Conservation (phyloP, 2,888 invertebrate genomes). For the Acanthosepion esculentum region DNA sequence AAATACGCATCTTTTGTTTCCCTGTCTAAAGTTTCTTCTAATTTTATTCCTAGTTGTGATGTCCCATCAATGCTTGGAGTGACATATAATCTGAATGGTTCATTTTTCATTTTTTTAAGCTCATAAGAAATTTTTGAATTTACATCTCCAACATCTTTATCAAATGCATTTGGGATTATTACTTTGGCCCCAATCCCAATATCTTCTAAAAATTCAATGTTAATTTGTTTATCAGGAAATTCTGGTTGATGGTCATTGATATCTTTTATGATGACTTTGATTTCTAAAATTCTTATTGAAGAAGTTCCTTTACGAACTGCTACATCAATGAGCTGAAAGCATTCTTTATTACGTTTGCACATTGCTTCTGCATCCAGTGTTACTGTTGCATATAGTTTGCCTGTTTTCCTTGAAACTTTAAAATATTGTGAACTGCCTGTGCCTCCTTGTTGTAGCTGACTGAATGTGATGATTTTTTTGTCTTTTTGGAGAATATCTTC, state of each 20-base stretch:
- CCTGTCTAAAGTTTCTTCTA: not conserved
- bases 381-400: not conserved
- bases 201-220: not conserved
- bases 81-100: not conserved
- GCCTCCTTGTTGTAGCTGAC: not conserved
- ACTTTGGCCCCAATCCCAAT: not conserved
- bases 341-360: not conserved
- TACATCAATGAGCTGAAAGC: not conserved
- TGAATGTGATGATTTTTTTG: not conserved
- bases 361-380: conserved; percentile 21
- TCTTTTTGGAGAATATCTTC: not conserved
- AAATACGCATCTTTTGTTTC: not conserved
- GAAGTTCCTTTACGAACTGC: not conserved
- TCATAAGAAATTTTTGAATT: not conserved
- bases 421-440: not conserved
- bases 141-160: not conserved
- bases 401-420: not conserved
- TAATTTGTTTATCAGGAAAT: not conserved
- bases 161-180: not conserved
- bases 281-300: conserved; percentile 1
- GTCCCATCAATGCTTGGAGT: not conserved
- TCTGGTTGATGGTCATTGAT: not conserved
- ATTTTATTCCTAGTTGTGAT: not conserved
- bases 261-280: conserved; percentile 9
- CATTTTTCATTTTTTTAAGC: not conserved